phyloP scores from a whole-genome alignment of 2,113 vertebrate genomes.

The Carettochelys insculpta region DNA sequence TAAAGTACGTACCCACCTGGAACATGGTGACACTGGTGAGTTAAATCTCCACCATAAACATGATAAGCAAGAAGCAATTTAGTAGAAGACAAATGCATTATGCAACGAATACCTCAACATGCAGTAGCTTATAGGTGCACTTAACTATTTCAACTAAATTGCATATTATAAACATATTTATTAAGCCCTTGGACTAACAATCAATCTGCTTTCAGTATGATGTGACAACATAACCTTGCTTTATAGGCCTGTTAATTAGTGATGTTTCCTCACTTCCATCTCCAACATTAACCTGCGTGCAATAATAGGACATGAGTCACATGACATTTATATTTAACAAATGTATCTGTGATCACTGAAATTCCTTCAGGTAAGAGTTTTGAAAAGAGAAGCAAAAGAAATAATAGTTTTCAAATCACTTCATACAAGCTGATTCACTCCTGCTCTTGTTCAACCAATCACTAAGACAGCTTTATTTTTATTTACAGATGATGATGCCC shows the following conservation, averaged over 20 bases:
- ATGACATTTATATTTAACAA: background rate
- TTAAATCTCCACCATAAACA: conserved; percentile 39
- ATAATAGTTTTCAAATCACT: too few species aligned
- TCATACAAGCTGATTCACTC: too few species aligned
- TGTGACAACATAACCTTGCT: background rate
- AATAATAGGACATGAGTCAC: background rate
- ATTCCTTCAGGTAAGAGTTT: background rate
- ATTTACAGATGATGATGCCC: too few species aligned
- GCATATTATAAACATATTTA: background rate
- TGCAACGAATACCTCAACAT: background rate
- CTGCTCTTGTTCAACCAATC: too few species aligned
- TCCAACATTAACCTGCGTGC: background rate
- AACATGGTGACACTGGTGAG: background rate
- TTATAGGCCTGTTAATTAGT: background rate
- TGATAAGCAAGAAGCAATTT: background rate
- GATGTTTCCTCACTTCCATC: fast-evolving
- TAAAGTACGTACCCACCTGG: conserved; percentile 48
- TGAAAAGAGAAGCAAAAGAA: too few species aligned
- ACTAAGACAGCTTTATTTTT: too few species aligned
- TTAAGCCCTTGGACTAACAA: background rate
- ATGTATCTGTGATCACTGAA: background rate
- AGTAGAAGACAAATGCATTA: background rate
- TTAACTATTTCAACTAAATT: background rate
- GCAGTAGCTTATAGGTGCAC: background rate
- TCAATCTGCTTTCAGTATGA: background rate